A percentile compares a stretch with the other conserved stretches of the same genome.
Conservation (phyloP, 30 jellyfish, hydroid and myxozoan genomes). For the Pseudorhiza aurosa region DNA sequence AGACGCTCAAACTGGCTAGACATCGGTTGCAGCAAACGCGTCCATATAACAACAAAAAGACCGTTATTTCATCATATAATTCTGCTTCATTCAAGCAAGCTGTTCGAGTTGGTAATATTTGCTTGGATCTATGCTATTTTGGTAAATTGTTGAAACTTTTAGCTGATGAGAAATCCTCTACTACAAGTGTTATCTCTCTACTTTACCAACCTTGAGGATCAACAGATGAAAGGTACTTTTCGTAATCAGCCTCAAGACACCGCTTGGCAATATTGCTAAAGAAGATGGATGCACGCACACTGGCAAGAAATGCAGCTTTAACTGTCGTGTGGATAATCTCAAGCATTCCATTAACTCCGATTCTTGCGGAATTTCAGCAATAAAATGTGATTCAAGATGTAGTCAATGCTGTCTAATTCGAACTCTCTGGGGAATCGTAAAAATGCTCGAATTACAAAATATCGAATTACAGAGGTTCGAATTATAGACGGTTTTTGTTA, state of each 20-base stretch:
- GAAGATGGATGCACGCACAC: too few species aligned
- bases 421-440: too few species aligned
- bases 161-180: not conserved
- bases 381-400: too few species aligned
- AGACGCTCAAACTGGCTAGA: not conserved
- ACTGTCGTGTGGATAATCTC: too few species aligned
- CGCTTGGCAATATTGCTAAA: not conserved
- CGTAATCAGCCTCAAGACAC: not conserved
- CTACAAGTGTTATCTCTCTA: not conserved
- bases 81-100: not conserved
- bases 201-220: not conserved
- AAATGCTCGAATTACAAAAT: too few species aligned
- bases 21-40: not conserved
- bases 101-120: not conserved
- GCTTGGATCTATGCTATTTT: not conserved
- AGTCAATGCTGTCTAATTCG: too few species aligned
- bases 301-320: too few species aligned
- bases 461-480: too few species aligned
- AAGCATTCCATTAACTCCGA: too few species aligned
- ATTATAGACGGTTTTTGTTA: too few species aligned
- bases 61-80: not conserved
- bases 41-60: not conserved
- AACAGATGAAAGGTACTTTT: not conserved
- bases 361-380: too few species aligned
- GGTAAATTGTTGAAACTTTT: not conserved